Conservation (phyloP, 2,797 vertebrate species). For the Presbytis comata region DNA sequence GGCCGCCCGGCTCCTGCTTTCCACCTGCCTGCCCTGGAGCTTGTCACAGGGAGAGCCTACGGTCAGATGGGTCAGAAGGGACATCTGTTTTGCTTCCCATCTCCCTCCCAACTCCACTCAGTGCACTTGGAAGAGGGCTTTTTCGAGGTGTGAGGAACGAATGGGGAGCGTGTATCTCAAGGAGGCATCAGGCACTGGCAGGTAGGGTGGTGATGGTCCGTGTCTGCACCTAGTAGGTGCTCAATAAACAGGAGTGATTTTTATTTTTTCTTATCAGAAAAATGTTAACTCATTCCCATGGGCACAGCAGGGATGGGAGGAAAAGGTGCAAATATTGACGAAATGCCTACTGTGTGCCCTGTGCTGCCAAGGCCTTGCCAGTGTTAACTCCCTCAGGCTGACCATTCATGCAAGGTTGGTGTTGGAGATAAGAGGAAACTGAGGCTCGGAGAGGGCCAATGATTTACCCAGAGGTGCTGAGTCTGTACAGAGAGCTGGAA, state of each 20-base stretch:
- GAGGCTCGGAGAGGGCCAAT: neutral
- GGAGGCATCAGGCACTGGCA: neutral
- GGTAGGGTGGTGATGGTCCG: no score
- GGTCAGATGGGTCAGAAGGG: slow-evolving; percentile 44
- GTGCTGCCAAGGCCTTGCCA: neutral
- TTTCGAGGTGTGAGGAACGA: neutral
- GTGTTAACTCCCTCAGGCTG: neutral
- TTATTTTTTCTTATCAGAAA: neutral
- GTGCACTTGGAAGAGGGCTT: neutral
- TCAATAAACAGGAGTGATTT: neutral
- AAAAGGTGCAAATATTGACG: neutral
- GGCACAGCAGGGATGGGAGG: neutral
- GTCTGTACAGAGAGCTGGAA: neutral
- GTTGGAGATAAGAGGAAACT: neutral
- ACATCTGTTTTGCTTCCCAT: neutral
- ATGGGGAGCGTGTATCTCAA: neutral
- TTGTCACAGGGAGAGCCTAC: slow-evolving; percentile 32
- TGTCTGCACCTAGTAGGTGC: neutral
- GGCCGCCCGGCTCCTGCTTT: neutral
- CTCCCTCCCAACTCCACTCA: neutral
- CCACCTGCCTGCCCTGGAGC: neutral
- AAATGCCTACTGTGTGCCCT: neutral
- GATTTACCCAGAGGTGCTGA: slow-evolving; percentile 38
- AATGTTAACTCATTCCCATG: neutral
- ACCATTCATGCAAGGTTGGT: neutral